Evolutionary conservation across 2,888 invertebrate species (phyloP), one percentile per base, ranked within the genome.

Genomic region (Nomada goodeniana): DNA sequence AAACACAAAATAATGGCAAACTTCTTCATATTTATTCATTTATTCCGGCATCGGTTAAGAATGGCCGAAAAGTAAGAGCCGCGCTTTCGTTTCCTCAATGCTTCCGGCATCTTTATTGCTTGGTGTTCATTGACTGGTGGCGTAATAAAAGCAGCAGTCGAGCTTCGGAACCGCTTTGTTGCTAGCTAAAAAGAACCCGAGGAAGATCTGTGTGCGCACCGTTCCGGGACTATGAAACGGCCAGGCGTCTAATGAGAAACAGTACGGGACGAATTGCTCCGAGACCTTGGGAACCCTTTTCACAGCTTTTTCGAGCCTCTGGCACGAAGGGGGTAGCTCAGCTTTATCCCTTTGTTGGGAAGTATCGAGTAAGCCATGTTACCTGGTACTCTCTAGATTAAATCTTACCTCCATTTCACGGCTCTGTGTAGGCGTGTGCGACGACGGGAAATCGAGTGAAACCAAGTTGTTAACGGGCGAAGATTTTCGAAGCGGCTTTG

Each of bases 1-100:
- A 36, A 36, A 36, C 7, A 36, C 36, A 9, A 36, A 47, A 47
- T 15, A 47, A 47, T 47, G 11, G 47, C 15, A 15, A 47, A 47
- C 67, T 50, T 75, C 76, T 76, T 53, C 79, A 52, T 78, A 79
- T 68, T 63, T 76, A 70, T 53, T 65, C 75, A 83, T 83, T 83
- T 87, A 83, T 75, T 68, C 74, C 60, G 65, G 72, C 82, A 87
- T 85, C 87, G 80, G 85, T 86, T 20, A 76, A 80, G 67, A 61
- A 52, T 61, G 42, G 70, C 60, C 76, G 3, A 15, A 70, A 59
- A 57, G 26, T 47, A 75, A 52, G 76, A 73, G 76, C 59, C 13
- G 23, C n/a, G n/a, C 44, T 15, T 15, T 20, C 5, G 23, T 42
- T 55, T 36, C 11, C 50, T 20, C 15, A 57, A 68, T 55, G 55